Evolutionary conservation across 2,888 invertebrate species (phyloP).

Genomic region (Branchipolynoe longqiensis): DNA sequence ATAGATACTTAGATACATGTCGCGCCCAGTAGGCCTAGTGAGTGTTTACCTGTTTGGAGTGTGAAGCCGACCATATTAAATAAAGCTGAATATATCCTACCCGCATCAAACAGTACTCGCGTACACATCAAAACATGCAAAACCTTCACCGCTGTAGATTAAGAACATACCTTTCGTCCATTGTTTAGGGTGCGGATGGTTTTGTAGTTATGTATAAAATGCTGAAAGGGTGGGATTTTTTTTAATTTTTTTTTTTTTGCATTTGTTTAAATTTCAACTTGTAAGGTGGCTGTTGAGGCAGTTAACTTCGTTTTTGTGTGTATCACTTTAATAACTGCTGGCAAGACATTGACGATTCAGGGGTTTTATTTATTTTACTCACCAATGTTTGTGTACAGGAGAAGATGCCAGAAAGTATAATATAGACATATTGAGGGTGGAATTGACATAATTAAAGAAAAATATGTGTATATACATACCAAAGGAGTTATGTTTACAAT

Average conservation of each 20-base stretch:
- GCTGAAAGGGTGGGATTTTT: background rate
- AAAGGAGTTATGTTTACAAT: slow-evolving; percentile 30
- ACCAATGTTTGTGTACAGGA: background rate
- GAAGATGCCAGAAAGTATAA: too few species aligned
- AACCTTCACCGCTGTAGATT: too few species aligned
- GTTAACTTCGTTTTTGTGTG: too few species aligned
- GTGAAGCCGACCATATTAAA: too few species aligned
- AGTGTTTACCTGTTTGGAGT: background rate
- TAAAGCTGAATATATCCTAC: too few species aligned
- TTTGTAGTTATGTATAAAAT: too few species aligned
- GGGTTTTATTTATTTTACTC: slow-evolving; percentile 40
- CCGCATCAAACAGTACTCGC: too few species aligned
- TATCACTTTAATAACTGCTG: background rate
- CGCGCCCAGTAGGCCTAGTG: background rate
- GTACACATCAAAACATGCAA: too few species aligned
- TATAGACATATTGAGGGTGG: too few species aligned
- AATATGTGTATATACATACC: background rate
- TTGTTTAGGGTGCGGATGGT: too few species aligned
- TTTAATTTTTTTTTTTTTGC: background rate
- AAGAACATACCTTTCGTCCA: too few species aligned
- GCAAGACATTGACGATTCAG: slow-evolving; percentile 2
- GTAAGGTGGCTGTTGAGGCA: too few species aligned
- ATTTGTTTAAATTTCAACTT: background rate
- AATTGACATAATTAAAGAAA: background rate
- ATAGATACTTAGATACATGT: background rate